Conservation (phyloP, 1,140 invertebrate species). For the Drosophila burlai region DNA sequence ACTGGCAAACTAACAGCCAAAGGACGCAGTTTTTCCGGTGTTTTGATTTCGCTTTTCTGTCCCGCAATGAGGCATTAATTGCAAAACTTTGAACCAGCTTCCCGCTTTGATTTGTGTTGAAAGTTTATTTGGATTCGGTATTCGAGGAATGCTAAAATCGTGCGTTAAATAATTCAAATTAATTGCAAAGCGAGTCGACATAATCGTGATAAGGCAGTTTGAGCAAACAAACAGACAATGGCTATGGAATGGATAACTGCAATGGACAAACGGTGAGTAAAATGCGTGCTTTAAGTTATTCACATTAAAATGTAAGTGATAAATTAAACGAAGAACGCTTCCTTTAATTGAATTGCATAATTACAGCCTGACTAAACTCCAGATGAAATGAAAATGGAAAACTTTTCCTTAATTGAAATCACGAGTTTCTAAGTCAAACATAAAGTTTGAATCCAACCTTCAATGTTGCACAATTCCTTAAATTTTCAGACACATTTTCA, state of each 20-base stretch:
- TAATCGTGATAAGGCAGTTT: slow-evolving; percentile 2
- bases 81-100: slow-evolving; percentile 26
- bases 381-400: slow-evolving; percentile 12
- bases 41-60: slow-evolving; percentile 43
- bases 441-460: slow-evolving; percentile 16
- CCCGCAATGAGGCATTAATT: slow-evolving; percentile 54
- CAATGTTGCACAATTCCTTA: slow-evolving; percentile 19
- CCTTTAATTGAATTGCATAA: background rate
- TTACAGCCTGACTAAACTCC: background rate
- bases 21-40: slow-evolving; percentile 49
- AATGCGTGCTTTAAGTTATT: background rate
- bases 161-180: slow-evolving; percentile 22
- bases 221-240: slow-evolving; percentile 59
- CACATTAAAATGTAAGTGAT: background rate
- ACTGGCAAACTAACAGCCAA: slow-evolving; percentile 20
- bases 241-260: slow-evolving; percentile 86
- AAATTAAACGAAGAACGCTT: background rate
- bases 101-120: slow-evolving; percentile 22
- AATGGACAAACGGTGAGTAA: slow-evolving; percentile 85
- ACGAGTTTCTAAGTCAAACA: slow-evolving; percentile 21
- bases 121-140: slow-evolving; percentile 27
- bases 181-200: slow-evolving; percentile 18
- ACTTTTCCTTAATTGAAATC: slow-evolving; percentile 38
- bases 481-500: slow-evolving; percentile 33
- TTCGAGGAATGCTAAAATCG: slow-evolving; percentile 18